Conservation (phyloP, 2,888 invertebrate genomes). For the Cataglyphis altisquamis region DNA sequence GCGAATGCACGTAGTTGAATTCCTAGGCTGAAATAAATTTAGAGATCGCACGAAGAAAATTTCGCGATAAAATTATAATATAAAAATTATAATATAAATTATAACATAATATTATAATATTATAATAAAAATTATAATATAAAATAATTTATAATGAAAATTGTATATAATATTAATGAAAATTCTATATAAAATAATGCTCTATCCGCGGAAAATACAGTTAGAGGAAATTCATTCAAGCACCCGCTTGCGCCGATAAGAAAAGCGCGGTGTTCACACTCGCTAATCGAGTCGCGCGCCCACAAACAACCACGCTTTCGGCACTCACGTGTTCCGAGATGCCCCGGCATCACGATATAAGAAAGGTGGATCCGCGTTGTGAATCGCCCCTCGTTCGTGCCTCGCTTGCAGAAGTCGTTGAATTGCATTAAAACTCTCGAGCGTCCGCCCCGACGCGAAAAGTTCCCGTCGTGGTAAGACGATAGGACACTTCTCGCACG, state of each 20-base stretch:
- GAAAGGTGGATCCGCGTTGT: constrained; percentile 15
- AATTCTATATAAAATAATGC: too few species aligned
- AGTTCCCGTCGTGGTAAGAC: constrained; percentile 47
- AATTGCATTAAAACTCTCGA: constrained; percentile 48
- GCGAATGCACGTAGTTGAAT: neutral
- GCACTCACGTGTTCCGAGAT: constrained; percentile 31
- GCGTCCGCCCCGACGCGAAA: constrained; percentile 3
- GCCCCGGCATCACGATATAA: constrained; percentile 32
- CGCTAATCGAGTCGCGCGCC: constrained; percentile 38
- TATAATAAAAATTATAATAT: too few species aligned
- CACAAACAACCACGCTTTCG: constrained; percentile 21
- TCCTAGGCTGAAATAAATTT: neutral
- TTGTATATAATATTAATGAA: too few species aligned
- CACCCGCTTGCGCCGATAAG: constrained; percentile 28
- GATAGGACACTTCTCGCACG: constrained; percentile 33
- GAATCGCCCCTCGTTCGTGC: constrained; percentile 37
- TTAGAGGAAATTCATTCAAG: constrained; percentile 40
- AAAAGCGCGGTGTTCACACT: constrained; percentile 44
- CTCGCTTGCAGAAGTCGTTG: constrained; percentile 35
- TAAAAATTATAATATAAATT: too few species aligned
- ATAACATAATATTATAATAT: too few species aligned
- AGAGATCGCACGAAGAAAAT: constrained; percentile 10
- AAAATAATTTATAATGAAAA: too few species aligned
- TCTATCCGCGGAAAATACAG: neutral
- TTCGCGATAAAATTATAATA: constrained; percentile 37